Conservation (phyloP, 2,113 vertebrate genomes). For the Plecotus auritus region DNA sequence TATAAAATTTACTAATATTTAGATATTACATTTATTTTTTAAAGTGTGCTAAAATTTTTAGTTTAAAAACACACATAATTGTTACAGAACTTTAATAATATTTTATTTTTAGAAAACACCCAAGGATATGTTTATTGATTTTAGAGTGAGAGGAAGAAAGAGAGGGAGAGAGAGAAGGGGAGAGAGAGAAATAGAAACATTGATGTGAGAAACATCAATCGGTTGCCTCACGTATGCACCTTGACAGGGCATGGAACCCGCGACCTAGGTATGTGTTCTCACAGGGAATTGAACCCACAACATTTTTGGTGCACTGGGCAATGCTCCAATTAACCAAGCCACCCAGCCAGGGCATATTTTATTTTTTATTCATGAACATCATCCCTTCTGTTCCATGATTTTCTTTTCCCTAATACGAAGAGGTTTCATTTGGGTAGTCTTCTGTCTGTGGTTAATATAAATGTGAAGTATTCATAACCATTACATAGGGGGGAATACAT, state of each 20-base stretch:
- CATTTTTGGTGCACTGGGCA: background rate
- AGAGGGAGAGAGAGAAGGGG: background rate
- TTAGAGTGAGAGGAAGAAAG: background rate
- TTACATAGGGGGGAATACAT: background rate
- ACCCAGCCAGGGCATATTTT: background rate
- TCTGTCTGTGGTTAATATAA: background rate
- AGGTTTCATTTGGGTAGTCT: background rate
- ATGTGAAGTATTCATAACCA: background rate
- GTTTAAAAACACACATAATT: background rate
- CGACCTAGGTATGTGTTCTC: background rate
- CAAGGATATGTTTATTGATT: background rate
- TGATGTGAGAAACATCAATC: background rate
- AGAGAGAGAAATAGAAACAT: background rate
- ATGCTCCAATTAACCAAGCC: background rate
- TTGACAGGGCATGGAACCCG: background rate
- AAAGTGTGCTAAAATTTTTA: slow-evolving; percentile 19
- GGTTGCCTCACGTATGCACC: background rate
- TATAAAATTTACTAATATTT: slow-evolving; percentile 28
- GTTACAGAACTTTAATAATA: background rate
- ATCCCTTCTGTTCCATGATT: background rate
- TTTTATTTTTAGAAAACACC: background rate
- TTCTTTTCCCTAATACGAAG: background rate
- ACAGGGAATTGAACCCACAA: background rate
- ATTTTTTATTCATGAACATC: background rate
- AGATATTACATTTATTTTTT: slow-evolving; percentile 30